A percentile compares a stretch with the other conserved stretches of the same genome.
These are phyloP conservation scores for Eudorcas thomsonii DNA, from an alignment of 2,113 vertebrate species.

Conservation along the genomic window DNA sequence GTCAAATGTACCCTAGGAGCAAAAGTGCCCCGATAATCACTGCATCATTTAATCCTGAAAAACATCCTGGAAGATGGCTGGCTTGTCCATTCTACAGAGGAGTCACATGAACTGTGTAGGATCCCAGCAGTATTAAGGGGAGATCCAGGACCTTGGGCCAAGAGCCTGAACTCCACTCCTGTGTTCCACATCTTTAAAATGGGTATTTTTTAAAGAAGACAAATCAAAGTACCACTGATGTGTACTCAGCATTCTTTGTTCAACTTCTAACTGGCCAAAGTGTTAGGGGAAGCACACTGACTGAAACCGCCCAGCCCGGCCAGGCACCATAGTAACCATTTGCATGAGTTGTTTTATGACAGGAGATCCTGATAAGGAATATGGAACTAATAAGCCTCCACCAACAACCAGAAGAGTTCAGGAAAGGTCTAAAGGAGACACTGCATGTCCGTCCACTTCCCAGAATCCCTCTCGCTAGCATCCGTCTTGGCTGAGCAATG, in stretches of 20 bases:
- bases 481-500: too few species aligned
- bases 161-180: not conserved
- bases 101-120: not conserved
- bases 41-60: not conserved
- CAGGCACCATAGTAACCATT: too few species aligned
- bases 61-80: not conserved
- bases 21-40: not conserved
- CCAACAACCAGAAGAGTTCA: too few species aligned
- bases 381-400: too few species aligned
- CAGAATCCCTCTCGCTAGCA: too few species aligned
- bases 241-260: not conserved
- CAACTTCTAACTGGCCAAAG: not conserved
- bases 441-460: accelerated
- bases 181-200: not conserved
- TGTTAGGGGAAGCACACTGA: too few species aligned
- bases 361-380: too few species aligned
- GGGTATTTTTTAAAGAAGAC: not conserved
- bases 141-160: not conserved
- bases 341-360: too few species aligned
- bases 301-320: too few species aligned
- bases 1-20: not conserved
- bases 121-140: not conserved
- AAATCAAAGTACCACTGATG: not conserved
- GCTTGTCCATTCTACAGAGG: not conserved
- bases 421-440: too few species aligned